Evolutionary conservation across 2,797 vertebrate species (phyloP).

Genomic region (Chaunax sp.): DNA sequence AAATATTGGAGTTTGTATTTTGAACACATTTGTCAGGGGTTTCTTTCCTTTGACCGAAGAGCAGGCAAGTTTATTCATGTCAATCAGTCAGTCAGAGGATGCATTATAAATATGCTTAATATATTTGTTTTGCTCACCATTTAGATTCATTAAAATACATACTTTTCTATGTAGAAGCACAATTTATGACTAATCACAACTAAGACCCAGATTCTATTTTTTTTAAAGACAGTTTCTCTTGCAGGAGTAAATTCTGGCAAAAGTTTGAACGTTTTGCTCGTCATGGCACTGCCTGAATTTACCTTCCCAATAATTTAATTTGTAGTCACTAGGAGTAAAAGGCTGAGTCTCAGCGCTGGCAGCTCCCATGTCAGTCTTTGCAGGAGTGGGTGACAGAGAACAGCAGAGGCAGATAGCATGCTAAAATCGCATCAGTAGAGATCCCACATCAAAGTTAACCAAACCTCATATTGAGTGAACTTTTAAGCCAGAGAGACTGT

Average conservation of each 20-base stretch:
- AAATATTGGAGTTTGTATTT: constrained; percentile 19
- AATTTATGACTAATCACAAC: constrained; percentile 4
- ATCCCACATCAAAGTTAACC: constrained; percentile 83
- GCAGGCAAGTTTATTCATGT: constrained; percentile 22
- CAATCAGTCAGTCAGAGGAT: constrained; percentile 31
- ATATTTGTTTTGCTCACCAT: constrained; percentile 56
- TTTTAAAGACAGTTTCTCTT: constrained; percentile 18
- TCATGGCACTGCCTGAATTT: constrained; percentile 67
- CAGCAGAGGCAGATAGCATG: constrained; percentile 78
- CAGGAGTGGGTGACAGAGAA: constrained; percentile 79
- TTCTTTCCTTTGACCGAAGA: constrained; percentile 27
- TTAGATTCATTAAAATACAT: too few relatives aligned
- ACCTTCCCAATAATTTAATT: constrained; percentile 75
- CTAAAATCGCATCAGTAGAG: constrained; percentile 82
- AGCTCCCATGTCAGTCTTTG: constrained; percentile 79
- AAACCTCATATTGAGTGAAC: constrained; percentile 81
- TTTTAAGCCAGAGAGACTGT: constrained; percentile 79
- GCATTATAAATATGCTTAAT: constrained; percentile 23
- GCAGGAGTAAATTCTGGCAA: constrained; percentile 42
- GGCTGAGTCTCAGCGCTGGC: constrained; percentile 73
- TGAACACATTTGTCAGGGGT: constrained; percentile 18
- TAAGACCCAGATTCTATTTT: too few relatives aligned
- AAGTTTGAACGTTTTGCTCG: constrained; percentile 60
- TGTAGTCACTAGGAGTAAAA: constrained; percentile 77
- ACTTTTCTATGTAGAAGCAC: too few relatives aligned